Percentiles rank a stretch among this genome's conserved stretches.
These are phyloP conservation scores for Amblyteles armatorius DNA, from an alignment of 2,888 invertebrate genomes.

Conservation along the genomic window DNA sequence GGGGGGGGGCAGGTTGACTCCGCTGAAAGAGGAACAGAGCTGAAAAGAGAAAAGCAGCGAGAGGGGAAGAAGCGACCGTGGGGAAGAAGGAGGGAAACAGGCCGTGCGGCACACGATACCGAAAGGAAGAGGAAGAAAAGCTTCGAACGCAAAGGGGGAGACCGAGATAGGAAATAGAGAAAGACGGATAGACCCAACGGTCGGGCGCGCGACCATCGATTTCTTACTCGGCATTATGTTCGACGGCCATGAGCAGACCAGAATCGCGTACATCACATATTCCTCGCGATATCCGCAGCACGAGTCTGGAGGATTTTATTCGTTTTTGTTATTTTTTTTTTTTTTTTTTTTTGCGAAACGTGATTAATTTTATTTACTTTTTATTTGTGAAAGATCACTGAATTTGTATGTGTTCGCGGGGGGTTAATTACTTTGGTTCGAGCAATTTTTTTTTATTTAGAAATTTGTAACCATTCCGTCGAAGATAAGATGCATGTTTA, in stretches of 20 bases:
- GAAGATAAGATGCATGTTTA: too few species aligned
- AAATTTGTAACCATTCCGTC: too few species aligned
- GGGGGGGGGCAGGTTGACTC: too few species aligned
- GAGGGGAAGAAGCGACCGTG: conserved; percentile 12
- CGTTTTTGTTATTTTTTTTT: too few species aligned
- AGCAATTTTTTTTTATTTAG: too few species aligned
- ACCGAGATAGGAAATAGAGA: conserved; percentile 63
- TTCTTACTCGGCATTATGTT: conserved; percentile 76
- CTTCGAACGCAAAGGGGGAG: conserved; percentile 66
- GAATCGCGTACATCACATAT: conserved; percentile 43
- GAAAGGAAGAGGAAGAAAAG: conserved; percentile 49
- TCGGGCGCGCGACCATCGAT: conserved; percentile 72
- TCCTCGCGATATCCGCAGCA: conserved; percentile 9
- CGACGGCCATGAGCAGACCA: conserved; percentile 63
- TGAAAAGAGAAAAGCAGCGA: not conserved
- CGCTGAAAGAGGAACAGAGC: not conserved
- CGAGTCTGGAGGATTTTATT: not conserved
- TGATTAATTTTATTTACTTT: too few species aligned
- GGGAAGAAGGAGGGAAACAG: conserved; percentile 29
- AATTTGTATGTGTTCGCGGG: too few species aligned
- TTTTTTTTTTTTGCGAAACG: too few species aligned
- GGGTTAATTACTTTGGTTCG: too few species aligned
- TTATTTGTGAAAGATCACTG: too few species aligned
- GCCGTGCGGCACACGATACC: conserved; percentile 48
- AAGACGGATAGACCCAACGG: conserved; percentile 65